Conservation (phyloP, 2,888 invertebrate species). For the Erebia epiphron region DNA sequence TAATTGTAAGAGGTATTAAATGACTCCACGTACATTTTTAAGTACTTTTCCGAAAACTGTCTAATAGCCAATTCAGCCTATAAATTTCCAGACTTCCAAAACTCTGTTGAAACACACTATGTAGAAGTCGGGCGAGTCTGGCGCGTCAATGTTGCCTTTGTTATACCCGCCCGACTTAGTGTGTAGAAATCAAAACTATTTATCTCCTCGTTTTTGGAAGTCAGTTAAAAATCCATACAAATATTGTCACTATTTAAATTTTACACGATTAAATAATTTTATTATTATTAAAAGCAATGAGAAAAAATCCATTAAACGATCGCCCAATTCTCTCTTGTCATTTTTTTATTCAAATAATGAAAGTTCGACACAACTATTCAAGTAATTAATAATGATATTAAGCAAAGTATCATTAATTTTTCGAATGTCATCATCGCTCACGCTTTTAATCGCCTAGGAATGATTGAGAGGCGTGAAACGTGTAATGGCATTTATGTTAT, state of each 20-base stretch:
- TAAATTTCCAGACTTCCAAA: too few species aligned
- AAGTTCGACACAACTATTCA: constrained; percentile 57
- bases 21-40: too few species aligned
- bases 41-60: too few species aligned
- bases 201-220: too few species aligned
- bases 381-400: constrained; percentile 77
- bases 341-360: constrained; percentile 38
- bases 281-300: not conserved
- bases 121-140: too few species aligned
- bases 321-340: not conserved
- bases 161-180: too few species aligned
- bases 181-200: too few species aligned
- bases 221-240: not conserved
- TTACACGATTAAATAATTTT: too few species aligned
- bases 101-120: too few species aligned
- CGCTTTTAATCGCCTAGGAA: constrained; percentile 43
- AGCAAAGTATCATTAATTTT: constrained; percentile 65
- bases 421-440: constrained; percentile 62
- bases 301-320: not conserved
- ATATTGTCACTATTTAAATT: not conserved
- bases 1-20: too few species aligned
- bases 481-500: constrained; percentile 46
- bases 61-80: too few species aligned
- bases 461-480: constrained; percentile 52
- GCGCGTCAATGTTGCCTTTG: too few species aligned